Conservation (phyloP, 2,113 vertebrate genomes). For the Cyphomyrus plagiostoma region DNA sequence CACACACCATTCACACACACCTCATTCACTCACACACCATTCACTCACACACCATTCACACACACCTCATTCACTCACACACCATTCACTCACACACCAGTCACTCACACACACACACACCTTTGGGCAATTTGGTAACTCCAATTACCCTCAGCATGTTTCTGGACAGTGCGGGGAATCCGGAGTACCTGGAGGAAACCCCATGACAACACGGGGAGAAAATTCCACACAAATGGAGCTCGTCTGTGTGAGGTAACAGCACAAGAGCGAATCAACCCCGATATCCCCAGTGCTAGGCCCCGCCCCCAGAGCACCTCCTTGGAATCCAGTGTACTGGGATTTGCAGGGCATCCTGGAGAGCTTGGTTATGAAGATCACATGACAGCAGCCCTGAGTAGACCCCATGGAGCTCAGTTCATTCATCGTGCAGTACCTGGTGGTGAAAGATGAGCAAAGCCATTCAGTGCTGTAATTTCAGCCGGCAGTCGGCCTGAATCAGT, state of each 20-base stretch:
- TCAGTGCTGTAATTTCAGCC: not conserved
- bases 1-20: too few species aligned
- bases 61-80: too few species aligned
- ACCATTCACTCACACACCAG: not conserved
- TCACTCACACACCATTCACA: too few species aligned
- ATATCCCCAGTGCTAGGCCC: not conserved
- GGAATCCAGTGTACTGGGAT: conserved; percentile 61
- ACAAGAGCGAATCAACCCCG: not conserved
- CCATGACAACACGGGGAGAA: not conserved
- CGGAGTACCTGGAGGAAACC: not conserved
- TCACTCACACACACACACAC: not conserved
- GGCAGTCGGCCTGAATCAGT: too few species aligned
- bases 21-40: too few species aligned
- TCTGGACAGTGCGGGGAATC: not conserved
- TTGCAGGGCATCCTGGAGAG: conserved; percentile 52
- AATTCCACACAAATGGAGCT: not conserved
- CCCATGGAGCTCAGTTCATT: conserved; percentile 49
- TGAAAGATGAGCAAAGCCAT: not conserved
- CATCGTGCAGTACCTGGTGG: conserved; percentile 59
- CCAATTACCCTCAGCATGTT: too few species aligned
- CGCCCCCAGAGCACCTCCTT: conserved; percentile 51
- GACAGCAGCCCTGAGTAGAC: conserved; percentile 34
- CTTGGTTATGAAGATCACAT: conserved; percentile 60
- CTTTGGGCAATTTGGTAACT: not conserved
- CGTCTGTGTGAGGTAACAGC: not conserved